Base-by-base conservation (phyloP, 2,797 vertebrate genomes). In the Notolabrus celidotus region DNA sequence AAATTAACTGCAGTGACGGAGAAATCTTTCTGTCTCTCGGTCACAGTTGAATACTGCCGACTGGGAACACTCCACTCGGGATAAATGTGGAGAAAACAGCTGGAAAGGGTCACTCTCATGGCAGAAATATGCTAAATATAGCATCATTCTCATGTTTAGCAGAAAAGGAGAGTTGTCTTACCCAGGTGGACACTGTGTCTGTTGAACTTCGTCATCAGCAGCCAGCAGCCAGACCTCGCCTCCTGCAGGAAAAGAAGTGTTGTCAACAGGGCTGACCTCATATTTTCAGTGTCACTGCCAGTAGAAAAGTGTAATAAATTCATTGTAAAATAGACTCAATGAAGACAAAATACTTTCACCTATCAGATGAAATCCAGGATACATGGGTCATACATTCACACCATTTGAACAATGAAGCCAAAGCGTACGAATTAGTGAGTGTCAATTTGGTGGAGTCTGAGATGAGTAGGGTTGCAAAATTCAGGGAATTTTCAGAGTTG, bases 101-200 rank as follows among this genome's bases (percentile, higher is more conserved):
- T 49, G 29, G 70, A 58, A n/a, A 20, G 53, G 23, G 34, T 63
- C 49, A 59, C 47, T 79, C n/a, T 63, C 19, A 47, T 42, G 17
- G 12, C n/a, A n/a, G n/a, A n/a, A 51, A 45, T 41, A 70, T 17
- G 41, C 15, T 14, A 23, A 12, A 46, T 25, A 25, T 7, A 4
- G 11, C 15, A 58, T 34, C 19, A 4, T 52, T 66, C 29, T 65
- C 46, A 62, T 36, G 33, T 49, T 38, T 29, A 64, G 33, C 23
- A 36, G 39, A 70, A 77, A 8, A 55, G 39, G 29, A 62, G 42
- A n/a, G 5, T 41, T 23, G 16, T 6, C 36, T 97, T 95, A 99
- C 98, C 97, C 95, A 86, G 90, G 38, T 2, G 98, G 97, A 92
- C 98, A 99, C 64, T 95, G 89, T 16, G 90, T 84, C 64, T 89